Evolutionary conservation across 2,113 vertebrate species (phyloP), one percentile per base, ranked within the genome.

Genomic region (Gallinago jamesoni): DNA sequence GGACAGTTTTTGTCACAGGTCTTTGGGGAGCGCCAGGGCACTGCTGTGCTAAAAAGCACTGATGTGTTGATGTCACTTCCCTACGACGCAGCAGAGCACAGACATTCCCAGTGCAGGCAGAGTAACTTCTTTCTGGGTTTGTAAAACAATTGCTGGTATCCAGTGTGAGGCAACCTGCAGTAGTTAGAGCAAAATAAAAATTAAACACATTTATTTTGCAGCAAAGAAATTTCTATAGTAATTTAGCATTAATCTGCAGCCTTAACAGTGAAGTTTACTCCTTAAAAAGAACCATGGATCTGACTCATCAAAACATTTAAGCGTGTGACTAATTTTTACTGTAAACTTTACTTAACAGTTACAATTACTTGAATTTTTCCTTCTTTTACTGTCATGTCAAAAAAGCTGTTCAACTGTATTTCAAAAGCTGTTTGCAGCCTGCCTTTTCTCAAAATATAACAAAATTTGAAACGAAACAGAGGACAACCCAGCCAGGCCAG

Each of bases 21-120:
- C 39, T 33, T 45, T 0, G 2, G 62, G 41, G 50, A 39, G 30
- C 28, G 30, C n/a, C 28, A 7, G 83, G 53, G 66, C 23, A 5
- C 75, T 47, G 37, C 52, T 19, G 0, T 16, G 43, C 74, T 74
- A 3, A 25, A 30, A 64, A 25, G 22, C 48, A 23, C 13, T 20
- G 67, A 7, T 56, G 33, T 3, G 35, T 1, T 18, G 21, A 9
- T 1, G 5, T 45, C 2, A 2, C 6, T 62, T 18, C 48, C 33
- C 73, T n/a, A 1, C 1, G 3, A 24, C 12, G 2, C 50, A 45
- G 25, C 87, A 24, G 55, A n/a, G 52, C 10, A 8, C 14, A 17
- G 4, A 2, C 25, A 6, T 20, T 18, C 28, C 37, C 35, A 33
- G 52, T 13, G 52, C 47, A 67, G 27, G 7, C 31, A 20, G 30